These are phyloP conservation scores for Macrotus californicus DNA, from an alignment of 2,113 vertebrate species.

Conservation along the genomic window DNA sequence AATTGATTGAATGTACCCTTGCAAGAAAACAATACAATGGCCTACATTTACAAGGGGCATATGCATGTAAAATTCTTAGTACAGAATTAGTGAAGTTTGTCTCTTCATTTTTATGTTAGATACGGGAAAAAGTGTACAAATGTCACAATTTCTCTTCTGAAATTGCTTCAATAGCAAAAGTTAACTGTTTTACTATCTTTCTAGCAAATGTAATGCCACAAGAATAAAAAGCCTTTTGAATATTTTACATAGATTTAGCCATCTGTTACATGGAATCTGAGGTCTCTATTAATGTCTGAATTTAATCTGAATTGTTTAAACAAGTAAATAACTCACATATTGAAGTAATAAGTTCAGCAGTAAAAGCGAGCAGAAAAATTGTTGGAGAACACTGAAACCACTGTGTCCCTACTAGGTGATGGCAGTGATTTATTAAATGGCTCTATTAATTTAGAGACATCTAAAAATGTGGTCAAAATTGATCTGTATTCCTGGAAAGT, in stretches of 20 bases:
- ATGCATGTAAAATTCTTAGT: background rate
- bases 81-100: background rate
- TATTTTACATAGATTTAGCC: background rate
- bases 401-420: background rate
- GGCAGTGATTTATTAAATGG: background rate
- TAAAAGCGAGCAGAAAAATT: background rate
- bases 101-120: background rate
- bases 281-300: background rate
- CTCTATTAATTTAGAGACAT: background rate
- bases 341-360: background rate
- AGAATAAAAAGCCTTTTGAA: slow-evolving; percentile 1
- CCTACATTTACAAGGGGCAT: background rate
- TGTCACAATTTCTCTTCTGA: background rate
- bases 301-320: background rate
- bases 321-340: slow-evolving; percentile 3
- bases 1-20: slow-evolving; percentile 30
- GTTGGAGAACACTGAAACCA: background rate
- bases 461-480: background rate
- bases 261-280: background rate
- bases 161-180: background rate
- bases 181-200: background rate
- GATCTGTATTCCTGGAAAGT: background rate
- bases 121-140: background rate
- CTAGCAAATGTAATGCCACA: background rate
- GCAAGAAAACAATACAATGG: background rate